phyloP scores from a whole-genome alignment of 2,888 invertebrate genomes.

The Pardosa pseudoannulata region DNA sequence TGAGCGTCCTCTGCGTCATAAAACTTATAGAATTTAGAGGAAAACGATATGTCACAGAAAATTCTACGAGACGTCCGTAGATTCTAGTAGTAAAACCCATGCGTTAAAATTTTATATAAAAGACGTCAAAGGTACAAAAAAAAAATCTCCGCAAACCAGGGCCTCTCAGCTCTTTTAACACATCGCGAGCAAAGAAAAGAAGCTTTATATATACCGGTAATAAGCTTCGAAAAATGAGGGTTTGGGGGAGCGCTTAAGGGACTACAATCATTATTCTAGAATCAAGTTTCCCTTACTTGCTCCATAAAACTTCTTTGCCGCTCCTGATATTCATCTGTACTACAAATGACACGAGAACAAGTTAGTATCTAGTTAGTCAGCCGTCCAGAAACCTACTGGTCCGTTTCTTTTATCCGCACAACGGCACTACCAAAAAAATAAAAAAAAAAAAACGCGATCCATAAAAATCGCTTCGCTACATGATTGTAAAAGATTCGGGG shows the following conservation, averaged over 20 bases:
- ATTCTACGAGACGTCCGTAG: background rate
- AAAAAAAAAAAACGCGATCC: slow-evolving; percentile 55
- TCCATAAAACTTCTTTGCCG: slow-evolving; percentile 52
- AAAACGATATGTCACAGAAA: no score
- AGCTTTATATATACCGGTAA: slow-evolving; percentile 60
- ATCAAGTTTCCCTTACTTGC: slow-evolving; percentile 55
- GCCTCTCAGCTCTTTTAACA: slow-evolving; percentile 48
- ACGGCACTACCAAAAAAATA: slow-evolving; percentile 8
- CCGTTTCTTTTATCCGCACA: slow-evolving; percentile 51
- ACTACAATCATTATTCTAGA: slow-evolving; percentile 45
- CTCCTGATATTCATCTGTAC: slow-evolving; percentile 45
- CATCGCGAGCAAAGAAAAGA: slow-evolving; percentile 45
- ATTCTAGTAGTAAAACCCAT: slow-evolving; percentile 22
- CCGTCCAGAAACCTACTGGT: slow-evolving; percentile 64
- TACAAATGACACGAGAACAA: slow-evolving; percentile 54
- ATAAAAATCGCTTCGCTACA: slow-evolving; percentile 67
- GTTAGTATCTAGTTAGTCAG: slow-evolving; percentile 64
- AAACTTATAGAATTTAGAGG: no score
- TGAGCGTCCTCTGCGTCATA: no score
- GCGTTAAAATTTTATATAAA: slow-evolving; percentile 27
- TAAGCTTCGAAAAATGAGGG: slow-evolving; percentile 58
- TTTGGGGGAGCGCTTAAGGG: slow-evolving; percentile 14
- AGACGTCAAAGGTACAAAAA: slow-evolving; percentile 1
- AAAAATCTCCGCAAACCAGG: slow-evolving; percentile 8
- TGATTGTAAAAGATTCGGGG: slow-evolving; percentile 66